Conservation (phyloP, 2,113 vertebrate genomes). For the Ptilorrhoa leucosticta region DNA sequence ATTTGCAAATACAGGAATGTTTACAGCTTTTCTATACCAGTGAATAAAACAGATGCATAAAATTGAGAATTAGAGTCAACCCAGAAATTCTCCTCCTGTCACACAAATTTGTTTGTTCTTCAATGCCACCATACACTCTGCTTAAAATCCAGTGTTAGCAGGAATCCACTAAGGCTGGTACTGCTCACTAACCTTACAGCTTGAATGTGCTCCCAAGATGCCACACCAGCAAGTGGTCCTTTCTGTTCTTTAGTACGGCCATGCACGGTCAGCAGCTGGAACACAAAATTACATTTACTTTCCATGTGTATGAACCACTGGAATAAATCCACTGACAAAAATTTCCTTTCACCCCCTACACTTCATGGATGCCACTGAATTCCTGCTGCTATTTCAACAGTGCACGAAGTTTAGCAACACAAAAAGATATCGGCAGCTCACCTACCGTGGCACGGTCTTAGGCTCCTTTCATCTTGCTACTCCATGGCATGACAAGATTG, state of each 20-base stretch:
- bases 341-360: not conserved
- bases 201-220: slow-evolving; percentile 93
- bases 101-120: not conserved
- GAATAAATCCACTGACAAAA: not conserved
- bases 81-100: not conserved
- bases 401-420: not conserved
- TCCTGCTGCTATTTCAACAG: not conserved
- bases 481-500: not conserved
- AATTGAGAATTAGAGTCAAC: not conserved
- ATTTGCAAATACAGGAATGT: slow-evolving; percentile 95
- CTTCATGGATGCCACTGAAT: not conserved
- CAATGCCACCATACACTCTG: not conserved
- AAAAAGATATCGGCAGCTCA: not conserved
- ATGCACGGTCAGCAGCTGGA: slow-evolving; percentile 89
- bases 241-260: slow-evolving; percentile 98
- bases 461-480: not conserved
- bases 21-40: slow-evolving; percentile 81
- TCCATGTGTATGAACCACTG: not conserved
- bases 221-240: slow-evolving; percentile 85
- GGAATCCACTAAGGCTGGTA: not conserved
- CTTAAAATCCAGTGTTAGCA: not conserved
- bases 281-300: not conserved
- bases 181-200: slow-evolving; percentile 82
- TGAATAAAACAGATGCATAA: not conserved
- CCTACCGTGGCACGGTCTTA: not conserved